Evolutionary conservation across 2,797 vertebrate genomes (phyloP), one percentile per base, ranked within the genome.

Genomic region (Distichodus sexfasciatus): DNA sequence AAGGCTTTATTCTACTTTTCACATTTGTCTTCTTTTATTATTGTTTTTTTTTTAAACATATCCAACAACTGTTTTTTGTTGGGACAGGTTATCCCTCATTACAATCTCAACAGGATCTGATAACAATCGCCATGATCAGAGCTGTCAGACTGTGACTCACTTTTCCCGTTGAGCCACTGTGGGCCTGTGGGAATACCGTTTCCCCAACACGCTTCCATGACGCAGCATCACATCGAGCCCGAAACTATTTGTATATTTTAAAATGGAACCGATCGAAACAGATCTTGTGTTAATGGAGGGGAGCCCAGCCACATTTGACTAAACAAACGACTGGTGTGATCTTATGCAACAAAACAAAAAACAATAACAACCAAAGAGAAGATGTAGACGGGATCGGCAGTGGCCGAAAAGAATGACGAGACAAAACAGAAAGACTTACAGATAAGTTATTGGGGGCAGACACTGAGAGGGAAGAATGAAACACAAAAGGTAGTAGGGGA

Each of bases 401-500:
- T 28, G 48, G 36, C 9, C 24, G 19, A 14, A 63, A 64, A 64
- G 24, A 58, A 31, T 55, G 58, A 54, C 40, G 54, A n/a, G 33
- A 28, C 8, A 62, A 61, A 60, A 33, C 62, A 75, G 76, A 73
- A 82, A 72, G 41, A 79, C 33, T 59, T 43, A 55, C 38, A 73
- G 38, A 79, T 69, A 74, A n/a, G n/a, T n/a, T n/a, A n/a, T n/a
- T n/a, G n/a, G n/a, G n/a, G n/a, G n/a, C n/a, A n/a, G n/a, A n/a
- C n/a, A n/a, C n/a, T n/a, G n/a, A n/a, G n/a, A n/a, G n/a, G n/a
- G n/a, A n/a, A n/a, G n/a, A n/a, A n/a, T n/a, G n/a, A n/a, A n/a
- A n/a, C n/a, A 75, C 67, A 66, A 48, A 82, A 72, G 74, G 55
- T 29, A 33, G 69, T 23, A 59, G 62, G 53, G 61, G 79, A 77